These are phyloP conservation scores for Lasioglossum villosulum DNA, from an alignment of 2,888 invertebrate species.

Conservation along the genomic window DNA sequence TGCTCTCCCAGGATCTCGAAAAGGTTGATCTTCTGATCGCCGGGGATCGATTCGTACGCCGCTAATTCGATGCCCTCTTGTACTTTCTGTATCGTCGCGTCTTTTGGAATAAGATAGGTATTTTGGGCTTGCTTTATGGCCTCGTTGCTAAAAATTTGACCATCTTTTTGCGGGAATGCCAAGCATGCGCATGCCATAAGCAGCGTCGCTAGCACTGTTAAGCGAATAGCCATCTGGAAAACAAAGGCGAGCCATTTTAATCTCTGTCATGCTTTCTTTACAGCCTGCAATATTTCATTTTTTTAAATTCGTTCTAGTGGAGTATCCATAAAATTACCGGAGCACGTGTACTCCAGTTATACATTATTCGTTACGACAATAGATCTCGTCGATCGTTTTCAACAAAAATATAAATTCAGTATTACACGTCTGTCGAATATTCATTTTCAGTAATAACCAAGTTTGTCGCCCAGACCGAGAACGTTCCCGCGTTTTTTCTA, in stretches of 20 bases:
- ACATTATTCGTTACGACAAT: background rate
- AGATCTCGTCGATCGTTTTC: background rate
- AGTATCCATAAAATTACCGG: background rate
- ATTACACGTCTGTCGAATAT: background rate
- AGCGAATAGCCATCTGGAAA: constrained; percentile 60
- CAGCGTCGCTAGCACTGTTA: constrained; percentile 32
- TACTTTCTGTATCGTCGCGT: constrained; percentile 94
- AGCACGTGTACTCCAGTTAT: background rate
- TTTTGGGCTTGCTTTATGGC: constrained; percentile 95
- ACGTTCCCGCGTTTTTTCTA: constrained; percentile 32
- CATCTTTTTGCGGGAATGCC: constrained; percentile 90
- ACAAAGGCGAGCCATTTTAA: background rate
- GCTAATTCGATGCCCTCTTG: constrained; percentile 94
- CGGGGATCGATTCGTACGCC: constrained; percentile 94
- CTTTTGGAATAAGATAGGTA: constrained; percentile 94
- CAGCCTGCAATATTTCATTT: background rate
- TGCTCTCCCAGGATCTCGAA: constrained; percentile 93
- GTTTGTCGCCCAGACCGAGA: background rate
- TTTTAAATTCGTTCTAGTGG: background rate
- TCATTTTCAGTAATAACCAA: background rate
- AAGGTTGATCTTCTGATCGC: constrained; percentile 93
- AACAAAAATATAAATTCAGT: no score
- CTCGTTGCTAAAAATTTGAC: constrained; percentile 93
- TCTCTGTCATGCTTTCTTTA: background rate
- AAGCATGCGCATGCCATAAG: constrained; percentile 78